Evolutionary conservation across 2,113 vertebrate genomes (phyloP).

Genomic region (Proteles cristata): DNA sequence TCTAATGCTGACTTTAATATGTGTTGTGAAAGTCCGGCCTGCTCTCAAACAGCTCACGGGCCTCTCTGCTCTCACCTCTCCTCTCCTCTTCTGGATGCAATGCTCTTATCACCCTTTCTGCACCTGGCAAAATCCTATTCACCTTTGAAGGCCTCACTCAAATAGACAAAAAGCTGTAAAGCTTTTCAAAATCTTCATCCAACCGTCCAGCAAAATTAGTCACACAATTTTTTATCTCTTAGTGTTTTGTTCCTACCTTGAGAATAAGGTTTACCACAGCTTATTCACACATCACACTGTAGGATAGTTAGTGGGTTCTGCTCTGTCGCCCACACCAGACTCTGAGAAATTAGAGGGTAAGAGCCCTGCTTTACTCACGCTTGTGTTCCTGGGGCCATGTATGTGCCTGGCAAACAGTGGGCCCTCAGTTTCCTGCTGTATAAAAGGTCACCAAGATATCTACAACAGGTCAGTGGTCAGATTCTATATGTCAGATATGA

Average conservation of each 20-base stretch:
- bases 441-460: neutral
- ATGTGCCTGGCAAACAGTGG: neutral
- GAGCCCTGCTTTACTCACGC: accelerated
- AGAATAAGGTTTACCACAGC: neutral
- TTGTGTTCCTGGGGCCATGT: neutral
- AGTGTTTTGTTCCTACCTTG: neutral
- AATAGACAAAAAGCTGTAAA: neutral
- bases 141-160: neutral
- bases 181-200: constrained; percentile 11
- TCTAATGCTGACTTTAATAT: neutral
- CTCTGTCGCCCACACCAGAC: neutral
- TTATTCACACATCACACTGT: neutral
- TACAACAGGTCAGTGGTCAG: neutral
- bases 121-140: constrained; percentile 61
- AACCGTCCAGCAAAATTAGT: neutral
- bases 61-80: neutral
- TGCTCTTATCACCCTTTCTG: constrained; percentile 30
- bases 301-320: neutral
- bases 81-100: neutral
- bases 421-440: neutral
- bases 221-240: neutral
- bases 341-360: neutral
- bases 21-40: neutral
- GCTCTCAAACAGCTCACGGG: neutral
- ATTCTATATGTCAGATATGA: neutral